Evolutionary conservation across 2,888 invertebrate species (phyloP).

Genomic region (Drosophila demipolita): DNA sequence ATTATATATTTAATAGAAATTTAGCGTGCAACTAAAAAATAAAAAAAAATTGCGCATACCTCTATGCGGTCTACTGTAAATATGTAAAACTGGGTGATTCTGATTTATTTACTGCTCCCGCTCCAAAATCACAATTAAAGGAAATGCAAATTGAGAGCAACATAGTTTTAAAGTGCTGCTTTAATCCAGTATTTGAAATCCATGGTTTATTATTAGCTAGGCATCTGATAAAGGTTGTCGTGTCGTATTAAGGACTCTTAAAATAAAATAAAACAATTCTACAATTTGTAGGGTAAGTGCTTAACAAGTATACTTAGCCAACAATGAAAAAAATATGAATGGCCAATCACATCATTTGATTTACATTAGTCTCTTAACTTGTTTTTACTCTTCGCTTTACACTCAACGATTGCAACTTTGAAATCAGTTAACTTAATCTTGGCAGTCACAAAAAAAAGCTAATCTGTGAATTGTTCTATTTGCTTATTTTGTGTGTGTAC

Average conservation of each 20-base stretch:
- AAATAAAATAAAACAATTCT: background rate
- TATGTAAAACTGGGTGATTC: constrained; percentile 52
- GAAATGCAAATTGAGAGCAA: constrained; percentile 72
- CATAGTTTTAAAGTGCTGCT: constrained; percentile 37
- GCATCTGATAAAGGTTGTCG: background rate
- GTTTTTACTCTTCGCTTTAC: background rate
- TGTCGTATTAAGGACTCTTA: background rate
- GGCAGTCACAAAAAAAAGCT: constrained; percentile 36
- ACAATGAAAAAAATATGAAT: background rate
- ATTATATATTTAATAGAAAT: constrained; percentile 63
- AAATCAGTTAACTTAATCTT: constrained; percentile 43
- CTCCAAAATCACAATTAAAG: constrained; percentile 52
- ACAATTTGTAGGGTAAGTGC: background rate
- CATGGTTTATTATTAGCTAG: background rate
- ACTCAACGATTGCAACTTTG: constrained; percentile 12
- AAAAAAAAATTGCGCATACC: constrained; percentile 68
- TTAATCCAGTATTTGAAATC: constrained; percentile 2
- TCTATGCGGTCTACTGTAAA: constrained; percentile 29
- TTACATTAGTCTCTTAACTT: background rate
- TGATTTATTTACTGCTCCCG: constrained; percentile 58
- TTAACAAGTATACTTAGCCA: background rate
- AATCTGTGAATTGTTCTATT: constrained; percentile 44
- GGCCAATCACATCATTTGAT: background rate
- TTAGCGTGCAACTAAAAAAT: constrained; percentile 46
- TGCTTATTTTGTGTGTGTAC: constrained; percentile 4